Conservation (phyloP, 2,797 vertebrate genomes). For the Sebastes oblongus region DNA sequence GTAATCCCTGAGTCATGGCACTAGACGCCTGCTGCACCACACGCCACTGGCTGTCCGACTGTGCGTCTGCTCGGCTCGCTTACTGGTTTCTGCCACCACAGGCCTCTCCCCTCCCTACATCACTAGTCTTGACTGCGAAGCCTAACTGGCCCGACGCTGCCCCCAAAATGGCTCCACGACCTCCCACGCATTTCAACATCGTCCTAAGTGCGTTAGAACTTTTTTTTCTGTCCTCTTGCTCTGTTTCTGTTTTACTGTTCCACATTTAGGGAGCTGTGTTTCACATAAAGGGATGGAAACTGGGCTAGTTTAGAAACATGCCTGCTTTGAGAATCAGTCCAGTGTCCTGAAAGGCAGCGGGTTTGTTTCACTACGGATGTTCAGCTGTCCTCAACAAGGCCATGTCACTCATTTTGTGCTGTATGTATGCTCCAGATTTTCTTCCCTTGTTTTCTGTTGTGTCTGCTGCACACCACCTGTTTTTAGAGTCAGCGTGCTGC, state of each 20-base stretch:
- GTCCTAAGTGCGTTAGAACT: constrained; percentile 12
- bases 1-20: constrained; percentile 81
- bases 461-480: constrained; percentile 67
- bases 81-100: constrained; percentile 37
- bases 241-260: constrained; percentile 52
- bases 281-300: constrained; percentile 46
- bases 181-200: constrained; percentile 33
- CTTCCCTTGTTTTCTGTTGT: constrained; percentile 34
- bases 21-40: constrained; percentile 59
- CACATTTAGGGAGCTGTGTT: constrained; percentile 43
- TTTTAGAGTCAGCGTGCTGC: constrained; percentile 67
- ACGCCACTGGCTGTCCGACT: constrained; percentile 45
- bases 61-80: constrained; percentile 36
- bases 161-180: constrained; percentile 48
- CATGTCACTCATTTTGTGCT: constrained; percentile 23
- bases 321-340: constrained; percentile 48
- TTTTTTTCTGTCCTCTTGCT: constrained; percentile 21
- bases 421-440: constrained; percentile 53
- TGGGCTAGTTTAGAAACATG: constrained; percentile 14
- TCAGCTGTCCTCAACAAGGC: constrained; percentile 47
- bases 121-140: constrained; percentile 25
- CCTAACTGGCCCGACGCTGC: constrained; percentile 40
- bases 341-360: constrained; percentile 3
- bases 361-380: constrained; percentile 29
- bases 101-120: constrained; percentile 27